Conservation (phyloP, 2,797 vertebrate genomes). For the Catharus ustulatus region DNA sequence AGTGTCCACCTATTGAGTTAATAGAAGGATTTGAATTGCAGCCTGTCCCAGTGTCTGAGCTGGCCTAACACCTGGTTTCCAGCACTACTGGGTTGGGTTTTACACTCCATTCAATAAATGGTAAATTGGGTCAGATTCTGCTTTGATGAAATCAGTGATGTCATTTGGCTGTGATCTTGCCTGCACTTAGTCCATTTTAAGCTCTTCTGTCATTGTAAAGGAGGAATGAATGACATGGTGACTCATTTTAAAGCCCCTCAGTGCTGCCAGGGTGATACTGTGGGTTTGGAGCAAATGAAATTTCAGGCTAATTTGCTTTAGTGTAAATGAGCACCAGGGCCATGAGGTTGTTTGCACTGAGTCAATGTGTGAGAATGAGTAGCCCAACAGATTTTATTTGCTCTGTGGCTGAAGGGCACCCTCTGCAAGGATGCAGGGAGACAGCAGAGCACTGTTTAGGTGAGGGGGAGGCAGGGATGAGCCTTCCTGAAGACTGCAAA, state of each 20-base stretch:
- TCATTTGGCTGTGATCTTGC: neutral
- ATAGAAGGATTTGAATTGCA: neutral
- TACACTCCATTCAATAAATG: neutral
- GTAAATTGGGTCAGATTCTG: neutral
- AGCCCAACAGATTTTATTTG: accelerated
- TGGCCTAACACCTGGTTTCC: neutral
- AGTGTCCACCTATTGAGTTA: neutral
- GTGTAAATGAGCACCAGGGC: neutral
- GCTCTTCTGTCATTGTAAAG: neutral
- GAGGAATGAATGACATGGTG: neutral
- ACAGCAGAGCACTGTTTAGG: accelerated
- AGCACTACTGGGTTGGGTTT: neutral
- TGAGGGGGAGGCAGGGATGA: neutral
- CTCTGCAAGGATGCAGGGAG: neutral
- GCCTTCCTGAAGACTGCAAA: neutral
- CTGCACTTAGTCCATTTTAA: neutral
- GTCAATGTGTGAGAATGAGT: neutral
- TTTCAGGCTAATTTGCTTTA: neutral
- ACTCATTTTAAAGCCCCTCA: neutral
- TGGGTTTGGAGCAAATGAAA: neutral
- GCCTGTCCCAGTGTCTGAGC: accelerated
- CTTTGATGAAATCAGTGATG: neutral
- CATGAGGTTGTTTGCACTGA: neutral
- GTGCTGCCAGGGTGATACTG: neutral
- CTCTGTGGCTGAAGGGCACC: neutral